These are phyloP conservation scores for Zaprionus taronus DNA, from an alignment of 1,140 invertebrate genomes.

Conservation along the genomic window DNA sequence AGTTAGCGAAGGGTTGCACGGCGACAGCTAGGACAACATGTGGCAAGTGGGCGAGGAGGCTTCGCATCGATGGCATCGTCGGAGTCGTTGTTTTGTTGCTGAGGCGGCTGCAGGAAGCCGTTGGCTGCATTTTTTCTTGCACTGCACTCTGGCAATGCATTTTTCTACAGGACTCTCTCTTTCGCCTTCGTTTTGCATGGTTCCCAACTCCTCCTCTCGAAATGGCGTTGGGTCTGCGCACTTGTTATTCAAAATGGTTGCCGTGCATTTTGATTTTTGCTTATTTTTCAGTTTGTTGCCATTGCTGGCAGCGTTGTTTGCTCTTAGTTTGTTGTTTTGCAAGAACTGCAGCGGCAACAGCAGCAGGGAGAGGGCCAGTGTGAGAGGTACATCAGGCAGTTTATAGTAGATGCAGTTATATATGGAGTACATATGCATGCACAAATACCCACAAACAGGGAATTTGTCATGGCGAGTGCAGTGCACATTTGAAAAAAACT, in stretches of 20 bases:
- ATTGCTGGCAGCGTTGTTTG: conserved; percentile 66
- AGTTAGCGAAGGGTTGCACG: conserved; percentile 34
- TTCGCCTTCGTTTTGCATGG: conserved; percentile 54
- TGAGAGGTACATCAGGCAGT: not conserved
- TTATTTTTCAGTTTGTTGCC: conserved; percentile 70
- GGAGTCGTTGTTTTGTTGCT: conserved; percentile 32
- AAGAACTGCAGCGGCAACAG: conserved; percentile 51
- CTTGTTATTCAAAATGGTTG: conserved; percentile 83
- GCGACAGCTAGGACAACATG: not conserved
- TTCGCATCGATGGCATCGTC: not conserved
- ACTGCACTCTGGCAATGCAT: conserved; percentile 76
- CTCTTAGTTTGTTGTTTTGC: conserved; percentile 66
- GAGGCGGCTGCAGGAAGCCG: conserved; percentile 50
- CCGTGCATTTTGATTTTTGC: conserved; percentile 75
- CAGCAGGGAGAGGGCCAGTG: conserved; percentile 2
- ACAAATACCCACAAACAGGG: conserved; percentile 11
- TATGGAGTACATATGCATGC: conserved; percentile 21
- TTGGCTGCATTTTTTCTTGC: conserved; percentile 71
- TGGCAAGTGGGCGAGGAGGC: not conserved
- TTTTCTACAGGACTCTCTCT: conserved; percentile 53
- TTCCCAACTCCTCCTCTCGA: not conserved
- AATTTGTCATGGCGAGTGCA: conserved; percentile 19
- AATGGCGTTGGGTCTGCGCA: conserved; percentile 48
- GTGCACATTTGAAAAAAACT: conserved; percentile 14
- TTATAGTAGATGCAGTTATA: conserved; percentile 47